Conservation (phyloP, 2,888 invertebrate species). For the Proisotoma minuta region DNA sequence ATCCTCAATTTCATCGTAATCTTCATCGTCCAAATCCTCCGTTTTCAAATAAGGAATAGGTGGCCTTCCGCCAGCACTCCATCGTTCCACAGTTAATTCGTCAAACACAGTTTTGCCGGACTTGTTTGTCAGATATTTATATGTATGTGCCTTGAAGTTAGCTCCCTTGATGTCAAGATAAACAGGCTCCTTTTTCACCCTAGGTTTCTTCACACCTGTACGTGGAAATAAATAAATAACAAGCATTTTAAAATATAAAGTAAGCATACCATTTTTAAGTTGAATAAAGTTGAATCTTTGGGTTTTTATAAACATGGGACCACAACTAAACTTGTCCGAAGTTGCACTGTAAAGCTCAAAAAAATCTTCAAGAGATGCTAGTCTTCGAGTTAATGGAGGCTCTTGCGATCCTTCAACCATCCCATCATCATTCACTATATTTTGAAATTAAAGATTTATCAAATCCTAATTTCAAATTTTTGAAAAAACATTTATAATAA, state of each 20-base stretch:
- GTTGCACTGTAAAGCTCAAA: slow-evolving; percentile 8
- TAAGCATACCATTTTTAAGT: too few species aligned
- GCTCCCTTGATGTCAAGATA: slow-evolving; percentile 23
- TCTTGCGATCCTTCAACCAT: slow-evolving; percentile 6
- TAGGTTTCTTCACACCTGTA: slow-evolving; percentile 14
- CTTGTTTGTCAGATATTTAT: slow-evolving; percentile 21
- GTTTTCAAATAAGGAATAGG: slow-evolving; percentile 26
- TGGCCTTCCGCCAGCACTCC: slow-evolving; percentile 22
- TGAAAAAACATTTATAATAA: not conserved
- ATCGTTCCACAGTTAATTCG: slow-evolving; percentile 33
- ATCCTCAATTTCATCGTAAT: slow-evolving; percentile 27
- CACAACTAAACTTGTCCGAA: too few species aligned
- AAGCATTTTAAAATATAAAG: too few species aligned
- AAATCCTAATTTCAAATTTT: too few species aligned
- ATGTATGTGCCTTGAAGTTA: slow-evolving; percentile 27
- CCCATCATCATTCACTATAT: slow-evolving; percentile 13
- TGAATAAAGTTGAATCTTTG: not conserved
- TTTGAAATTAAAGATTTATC: too few species aligned
- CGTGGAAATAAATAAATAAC: too few species aligned
- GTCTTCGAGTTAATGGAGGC: not conserved
- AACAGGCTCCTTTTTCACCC: slow-evolving; percentile 23
- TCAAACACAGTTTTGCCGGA: slow-evolving; percentile 30
- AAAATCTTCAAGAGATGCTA: slow-evolving; percentile 21
- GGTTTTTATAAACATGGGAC: slow-evolving; percentile 36
- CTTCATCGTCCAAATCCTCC: slow-evolving; percentile 24